Percentiles rank a stretch among this genome's conserved stretches.
These are phyloP conservation scores for Platichthys stellatus DNA, from an alignment of 2,113 vertebrate species.

Conservation along the genomic window DNA sequence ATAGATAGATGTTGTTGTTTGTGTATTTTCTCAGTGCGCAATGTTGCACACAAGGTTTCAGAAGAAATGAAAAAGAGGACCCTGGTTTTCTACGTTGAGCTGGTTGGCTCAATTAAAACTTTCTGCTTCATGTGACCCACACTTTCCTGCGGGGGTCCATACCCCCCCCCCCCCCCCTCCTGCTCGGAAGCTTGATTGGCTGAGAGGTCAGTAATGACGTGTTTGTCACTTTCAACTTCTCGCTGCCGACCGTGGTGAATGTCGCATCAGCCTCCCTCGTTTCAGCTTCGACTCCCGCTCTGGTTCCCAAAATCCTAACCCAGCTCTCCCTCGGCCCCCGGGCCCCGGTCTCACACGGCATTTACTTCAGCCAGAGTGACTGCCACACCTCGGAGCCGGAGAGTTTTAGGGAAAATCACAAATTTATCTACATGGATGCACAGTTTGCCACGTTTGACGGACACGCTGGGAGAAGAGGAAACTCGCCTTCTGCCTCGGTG, in stretches of 20 bases:
- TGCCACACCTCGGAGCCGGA: too few relatives aligned
- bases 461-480: conserved; percentile 31
- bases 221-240: conserved; percentile 52
- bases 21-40: too few relatives aligned
- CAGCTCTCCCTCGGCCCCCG: background rate
- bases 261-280: conserved; percentile 31
- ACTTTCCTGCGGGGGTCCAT: background rate
- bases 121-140: background rate
- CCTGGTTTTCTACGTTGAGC: background rate
- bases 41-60: background rate
- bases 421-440: conserved; percentile 46
- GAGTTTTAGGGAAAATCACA: background rate
- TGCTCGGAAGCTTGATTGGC: background rate
- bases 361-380: too few relatives aligned
- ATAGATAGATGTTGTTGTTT: too few relatives aligned
- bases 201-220: conserved; percentile 41
- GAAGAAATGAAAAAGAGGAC: background rate
- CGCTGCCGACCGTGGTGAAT: conserved; percentile 20
- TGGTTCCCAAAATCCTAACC: conserved; percentile 29
- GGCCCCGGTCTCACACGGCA: too few relatives aligned
- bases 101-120: conserved; percentile 10
- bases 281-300: conserved; percentile 18
- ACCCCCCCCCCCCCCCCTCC: conserved; percentile 13
- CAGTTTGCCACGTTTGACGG: conserved; percentile 52
- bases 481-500: conserved; percentile 57